Conservation (phyloP, 2,888 invertebrate genomes). For the Phoenoteleia sp. region DNA sequence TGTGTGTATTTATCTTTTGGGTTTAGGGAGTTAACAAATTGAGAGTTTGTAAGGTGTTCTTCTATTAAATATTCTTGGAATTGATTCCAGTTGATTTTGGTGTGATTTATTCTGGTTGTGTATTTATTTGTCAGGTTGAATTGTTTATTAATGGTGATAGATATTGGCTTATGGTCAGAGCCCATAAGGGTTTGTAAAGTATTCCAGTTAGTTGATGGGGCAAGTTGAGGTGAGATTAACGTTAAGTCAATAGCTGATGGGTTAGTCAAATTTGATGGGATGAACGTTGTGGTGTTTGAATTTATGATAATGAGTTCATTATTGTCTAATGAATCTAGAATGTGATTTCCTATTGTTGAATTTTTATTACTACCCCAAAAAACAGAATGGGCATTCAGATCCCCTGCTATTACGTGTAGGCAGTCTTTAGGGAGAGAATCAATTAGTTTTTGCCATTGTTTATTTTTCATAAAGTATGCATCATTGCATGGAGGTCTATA, state of each 20-base stretch:
- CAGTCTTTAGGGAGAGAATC: no score
- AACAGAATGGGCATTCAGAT: constrained; percentile 1
- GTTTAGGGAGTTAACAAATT: background rate
- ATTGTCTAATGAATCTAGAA: no score
- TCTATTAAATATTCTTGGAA: no score
- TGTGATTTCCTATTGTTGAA: no score
- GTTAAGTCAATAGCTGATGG: constrained; percentile 9
- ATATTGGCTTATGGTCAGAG: constrained; percentile 17
- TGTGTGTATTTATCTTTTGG: constrained; percentile 2
- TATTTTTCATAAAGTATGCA: no score
- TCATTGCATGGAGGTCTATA: no score
- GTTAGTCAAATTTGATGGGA: background rate
- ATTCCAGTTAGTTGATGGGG: background rate
- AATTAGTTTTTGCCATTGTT: no score
- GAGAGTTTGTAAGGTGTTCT: background rate
- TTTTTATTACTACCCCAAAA: no score
- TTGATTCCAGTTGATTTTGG: background rate
- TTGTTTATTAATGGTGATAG: background rate
- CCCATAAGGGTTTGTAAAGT: background rate
- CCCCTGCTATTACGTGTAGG: no score
- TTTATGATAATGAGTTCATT: background rate
- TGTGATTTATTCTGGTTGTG: background rate
- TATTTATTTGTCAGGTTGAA: background rate
- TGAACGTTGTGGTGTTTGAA: background rate
- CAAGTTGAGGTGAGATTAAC: background rate